Conservation (phyloP, 2,797 vertebrate genomes). For the Sciaenops ocellatus region DNA sequence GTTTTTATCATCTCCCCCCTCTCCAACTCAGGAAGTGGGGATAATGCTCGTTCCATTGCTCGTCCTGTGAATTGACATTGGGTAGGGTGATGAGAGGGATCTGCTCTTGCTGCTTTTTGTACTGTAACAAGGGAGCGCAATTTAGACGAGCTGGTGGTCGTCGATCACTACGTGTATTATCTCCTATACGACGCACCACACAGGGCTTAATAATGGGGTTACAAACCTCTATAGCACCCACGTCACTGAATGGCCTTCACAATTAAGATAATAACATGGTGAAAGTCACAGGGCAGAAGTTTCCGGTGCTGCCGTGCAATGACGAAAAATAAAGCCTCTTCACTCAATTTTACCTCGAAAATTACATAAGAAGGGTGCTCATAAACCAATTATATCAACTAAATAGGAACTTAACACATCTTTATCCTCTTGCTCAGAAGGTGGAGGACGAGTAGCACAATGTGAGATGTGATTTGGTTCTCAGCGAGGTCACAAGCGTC, state of each 20-base stretch:
- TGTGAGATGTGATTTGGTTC: conserved; percentile 60
- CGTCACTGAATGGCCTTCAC: conserved; percentile 57
- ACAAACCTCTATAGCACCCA: conserved; percentile 46
- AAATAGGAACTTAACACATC: conserved; percentile 17
- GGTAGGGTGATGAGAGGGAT: conserved; percentile 76
- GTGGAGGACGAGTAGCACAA: conserved; percentile 8
- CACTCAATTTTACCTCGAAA: neutral
- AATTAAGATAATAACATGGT: conserved; percentile 64
- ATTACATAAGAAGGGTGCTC: conserved; percentile 7
- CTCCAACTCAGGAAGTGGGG: conserved; percentile 72
- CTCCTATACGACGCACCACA: conserved; percentile 52
- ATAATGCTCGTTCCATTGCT: conserved; percentile 75
- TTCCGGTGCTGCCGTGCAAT: neutral
- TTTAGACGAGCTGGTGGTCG: conserved; percentile 69
- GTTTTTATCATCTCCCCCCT: conserved; percentile 80
- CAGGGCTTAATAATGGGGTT: conserved; percentile 69
- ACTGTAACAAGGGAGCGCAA: conserved; percentile 74
- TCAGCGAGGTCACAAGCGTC: conserved; percentile 53
- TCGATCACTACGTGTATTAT: conserved; percentile 75
- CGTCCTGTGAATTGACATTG: conserved; percentile 76
- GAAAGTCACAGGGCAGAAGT: conserved; percentile 58
- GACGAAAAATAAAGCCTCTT: conserved; percentile 7
- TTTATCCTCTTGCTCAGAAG: neutral
- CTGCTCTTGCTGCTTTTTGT: conserved; percentile 79
- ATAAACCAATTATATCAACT: neutral